A percentile compares a stretch with the other conserved stretches of the same genome.
These are phyloP conservation scores for Sitta europaea DNA, from an alignment of 2,113 vertebrate species.

Conservation along the genomic window DNA sequence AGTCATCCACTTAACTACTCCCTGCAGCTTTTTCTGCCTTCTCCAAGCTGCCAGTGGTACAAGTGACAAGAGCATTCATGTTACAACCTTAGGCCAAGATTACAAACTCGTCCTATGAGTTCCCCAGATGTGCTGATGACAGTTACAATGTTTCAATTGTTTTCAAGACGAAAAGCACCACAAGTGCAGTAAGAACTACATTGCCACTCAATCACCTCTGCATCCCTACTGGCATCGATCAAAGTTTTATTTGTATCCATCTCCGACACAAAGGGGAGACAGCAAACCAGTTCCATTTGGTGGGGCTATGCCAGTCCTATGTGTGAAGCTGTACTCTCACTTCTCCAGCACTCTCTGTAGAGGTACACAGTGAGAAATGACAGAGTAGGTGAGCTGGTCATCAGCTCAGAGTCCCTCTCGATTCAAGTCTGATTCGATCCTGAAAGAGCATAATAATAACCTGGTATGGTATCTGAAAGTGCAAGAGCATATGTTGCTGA, in stretches of 20 bases:
- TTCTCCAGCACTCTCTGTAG: not conserved
- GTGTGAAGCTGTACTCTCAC: not conserved
- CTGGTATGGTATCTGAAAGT: not conserved
- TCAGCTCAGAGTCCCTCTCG: not conserved
- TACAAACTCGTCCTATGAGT: not conserved
- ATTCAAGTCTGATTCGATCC: not conserved
- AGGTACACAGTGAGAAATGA: not conserved
- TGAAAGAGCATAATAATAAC: not conserved
- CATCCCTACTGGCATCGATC: rapidly evolving
- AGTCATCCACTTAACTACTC: not conserved
- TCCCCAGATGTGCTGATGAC: not conserved
- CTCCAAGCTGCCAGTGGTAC: not conserved
- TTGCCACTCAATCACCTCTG: not conserved
- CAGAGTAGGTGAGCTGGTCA: rapidly evolving
- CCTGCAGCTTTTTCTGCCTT: not conserved
- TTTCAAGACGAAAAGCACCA: rapidly evolving
- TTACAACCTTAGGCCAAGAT: not conserved
- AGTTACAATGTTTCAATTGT: not conserved
- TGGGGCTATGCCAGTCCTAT: not conserved
- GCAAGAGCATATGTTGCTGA: not conserved
- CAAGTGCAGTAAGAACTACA: not conserved
- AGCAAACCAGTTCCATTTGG: not conserved
- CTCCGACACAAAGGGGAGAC: not conserved
- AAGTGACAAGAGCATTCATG: not conserved
- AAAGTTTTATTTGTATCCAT: not conserved